Conservation (phyloP, 2,888 invertebrate genomes). For the Epistrophe eligans region DNA sequence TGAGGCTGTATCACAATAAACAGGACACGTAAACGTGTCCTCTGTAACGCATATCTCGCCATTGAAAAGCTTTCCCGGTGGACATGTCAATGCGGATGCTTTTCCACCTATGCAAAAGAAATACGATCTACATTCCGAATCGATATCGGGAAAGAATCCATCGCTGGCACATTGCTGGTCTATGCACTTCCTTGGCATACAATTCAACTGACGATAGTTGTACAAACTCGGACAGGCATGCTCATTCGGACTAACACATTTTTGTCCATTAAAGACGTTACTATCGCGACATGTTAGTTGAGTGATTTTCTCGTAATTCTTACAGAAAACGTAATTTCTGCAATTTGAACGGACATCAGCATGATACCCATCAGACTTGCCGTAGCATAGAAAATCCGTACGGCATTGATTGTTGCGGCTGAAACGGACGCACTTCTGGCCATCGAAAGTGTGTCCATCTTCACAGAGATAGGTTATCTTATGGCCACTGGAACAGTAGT, state of each 20-base stretch:
- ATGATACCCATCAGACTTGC: slow-evolving; percentile 86
- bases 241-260: slow-evolving; percentile 84
- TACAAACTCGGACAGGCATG: slow-evolving; percentile 84
- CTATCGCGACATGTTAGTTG: slow-evolving; percentile 86
- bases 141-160: slow-evolving; percentile 86
- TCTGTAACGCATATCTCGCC: slow-evolving; percentile 86
- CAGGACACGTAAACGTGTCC: slow-evolving; percentile 78
- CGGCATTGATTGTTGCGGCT: slow-evolving; percentile 69
- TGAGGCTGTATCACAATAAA: slow-evolving; percentile 77
- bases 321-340: slow-evolving; percentile 86
- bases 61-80: slow-evolving; percentile 85
- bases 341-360: slow-evolving; percentile 85
- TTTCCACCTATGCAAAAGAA: slow-evolving; percentile 86
- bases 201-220: slow-evolving; percentile 80
- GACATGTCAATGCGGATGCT: slow-evolving; percentile 85
- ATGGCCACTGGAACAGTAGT: slow-evolving; percentile 85
- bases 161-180: slow-evolving; percentile 80
- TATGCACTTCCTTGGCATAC: slow-evolving; percentile 79
- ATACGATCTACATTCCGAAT: slow-evolving; percentile 84
- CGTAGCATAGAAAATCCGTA: slow-evolving; percentile 82
- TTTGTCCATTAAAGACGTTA: slow-evolving; percentile 86
- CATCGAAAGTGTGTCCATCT: slow-evolving; percentile 85
- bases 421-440: slow-evolving; percentile 84
- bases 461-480: slow-evolving; percentile 86
- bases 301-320: slow-evolving; percentile 85